Evolutionary conservation across 2,888 invertebrate genomes (phyloP).

Genomic region (Thymelicus acteon): DNA sequence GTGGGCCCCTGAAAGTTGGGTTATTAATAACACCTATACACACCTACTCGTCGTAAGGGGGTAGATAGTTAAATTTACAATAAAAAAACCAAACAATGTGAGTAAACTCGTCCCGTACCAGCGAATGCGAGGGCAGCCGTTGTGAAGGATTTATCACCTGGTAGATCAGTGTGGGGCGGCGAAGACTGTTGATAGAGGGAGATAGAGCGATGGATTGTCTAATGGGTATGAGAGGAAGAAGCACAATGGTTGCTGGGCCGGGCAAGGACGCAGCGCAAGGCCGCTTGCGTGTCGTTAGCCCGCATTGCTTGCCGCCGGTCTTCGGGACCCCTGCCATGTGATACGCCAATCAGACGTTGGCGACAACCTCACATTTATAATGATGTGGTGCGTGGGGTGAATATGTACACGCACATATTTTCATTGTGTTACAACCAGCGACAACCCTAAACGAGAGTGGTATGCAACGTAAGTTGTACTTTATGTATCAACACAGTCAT

Average conservation of each 20-base stretch:
- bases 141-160: slow-evolving; percentile 72
- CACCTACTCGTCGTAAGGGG: slow-evolving; percentile 45
- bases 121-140: slow-evolving; percentile 68
- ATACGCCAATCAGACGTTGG: slow-evolving; percentile 50
- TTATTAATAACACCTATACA: slow-evolving; percentile 70
- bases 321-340: slow-evolving; percentile 48
- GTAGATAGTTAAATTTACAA: slow-evolving; percentile 65
- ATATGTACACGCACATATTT: slow-evolving; percentile 4
- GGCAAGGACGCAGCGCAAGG: slow-evolving; percentile 79
- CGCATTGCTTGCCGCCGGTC: slow-evolving; percentile 49
- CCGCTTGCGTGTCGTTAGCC: slow-evolving; percentile 65
- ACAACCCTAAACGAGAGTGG: background rate
- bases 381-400: slow-evolving; percentile 21
- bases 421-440: background rate
- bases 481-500: background rate
- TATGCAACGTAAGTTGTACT: background rate
- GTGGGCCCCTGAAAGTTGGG: background rate
- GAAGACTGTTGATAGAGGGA: slow-evolving; percentile 52
- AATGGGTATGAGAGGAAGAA: slow-evolving; percentile 56
- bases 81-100: slow-evolving; percentile 67
- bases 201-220: slow-evolving; percentile 50
- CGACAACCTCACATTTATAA: slow-evolving; percentile 39
- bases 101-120: slow-evolving; percentile 63
- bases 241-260: slow-evolving; percentile 54
- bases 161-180: slow-evolving; percentile 64